Evolutionary conservation across 1,140 invertebrate genomes (phyloP), one percentile per base, ranked within the genome.

Genomic region (Microplitis mediator): DNA sequence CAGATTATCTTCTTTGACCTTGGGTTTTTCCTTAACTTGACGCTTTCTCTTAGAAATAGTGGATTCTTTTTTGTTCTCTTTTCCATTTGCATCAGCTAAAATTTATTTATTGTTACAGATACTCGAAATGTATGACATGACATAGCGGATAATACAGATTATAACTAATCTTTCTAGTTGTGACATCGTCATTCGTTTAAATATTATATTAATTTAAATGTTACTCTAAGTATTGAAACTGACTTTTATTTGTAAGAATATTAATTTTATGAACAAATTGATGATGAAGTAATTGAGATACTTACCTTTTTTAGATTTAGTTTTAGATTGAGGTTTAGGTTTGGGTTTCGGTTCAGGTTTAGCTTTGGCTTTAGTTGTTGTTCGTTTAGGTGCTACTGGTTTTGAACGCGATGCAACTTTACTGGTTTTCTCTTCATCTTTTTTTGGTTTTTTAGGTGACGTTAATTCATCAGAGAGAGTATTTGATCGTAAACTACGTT

Each of bases 331-430:
- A 23, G 23, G 23, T 23, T 23, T 23, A 23, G 23, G 23, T 23
- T 1, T 23, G 23, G 23, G 23, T 23, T 23, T 23, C 23, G 23
- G 23, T 23, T 23, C 23, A 23, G 23, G 23, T 23, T 23, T 23
- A 23, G 23, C 82, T 81, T 79, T 81, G 36, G 71, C 67, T 69
- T 74, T 80, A 78, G 81, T 80, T 78, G 73, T 75, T n/a, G 73
- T 75, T n/a, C 78, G 76, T 74, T 81, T 85, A 0, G 84, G 80
- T 2, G 84, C 83, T 2, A 58, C 62, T 4, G 78, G 23, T 14
- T 79, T 79, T 14, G 73, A 2, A 58, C 73, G 75, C 0, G 76
- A 9, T 16, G 45, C 1, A 4, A 45, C 54, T 13, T 67, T 76
- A 0, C 51, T 4, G 4, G 8, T 4, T 32, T 31, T 6, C 11